Conservation (phyloP, 2,888 invertebrate genomes). For the Laothoe populi region DNA sequence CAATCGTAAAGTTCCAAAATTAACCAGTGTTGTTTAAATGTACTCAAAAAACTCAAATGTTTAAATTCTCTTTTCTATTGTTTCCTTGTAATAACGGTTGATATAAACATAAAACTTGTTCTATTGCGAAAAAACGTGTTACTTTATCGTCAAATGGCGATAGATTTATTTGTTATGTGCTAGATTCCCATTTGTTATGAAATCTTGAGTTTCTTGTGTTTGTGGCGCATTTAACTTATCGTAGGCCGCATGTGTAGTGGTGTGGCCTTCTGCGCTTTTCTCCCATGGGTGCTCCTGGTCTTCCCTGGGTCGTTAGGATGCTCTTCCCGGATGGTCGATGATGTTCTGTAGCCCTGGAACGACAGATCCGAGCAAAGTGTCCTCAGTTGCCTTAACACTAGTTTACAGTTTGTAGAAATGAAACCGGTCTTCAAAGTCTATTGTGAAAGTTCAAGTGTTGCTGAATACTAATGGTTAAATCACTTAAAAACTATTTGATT, state of each 20-base stretch:
- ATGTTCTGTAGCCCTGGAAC: slow-evolving; percentile 74
- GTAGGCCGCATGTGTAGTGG: slow-evolving; percentile 63
- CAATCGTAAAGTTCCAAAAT: slow-evolving; percentile 82
- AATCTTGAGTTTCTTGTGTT: slow-evolving; percentile 74
- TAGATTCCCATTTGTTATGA: slow-evolving; percentile 77
- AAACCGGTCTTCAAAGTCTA: slow-evolving; percentile 72
- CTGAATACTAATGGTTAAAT: slow-evolving; percentile 79
- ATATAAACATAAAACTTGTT: slow-evolving; percentile 86
- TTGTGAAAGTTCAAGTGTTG: slow-evolving; percentile 80
- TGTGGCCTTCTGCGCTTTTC: slow-evolving; percentile 60
- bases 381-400: slow-evolving; percentile 83
- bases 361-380: slow-evolving; percentile 77
- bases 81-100: slow-evolving; percentile 84
- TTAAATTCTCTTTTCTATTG: slow-evolving; percentile 85
- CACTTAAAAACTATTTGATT: slow-evolving; percentile 82
- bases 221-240: slow-evolving; percentile 81
- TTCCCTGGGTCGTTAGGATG: slow-evolving; percentile 59
- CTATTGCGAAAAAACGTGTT: slow-evolving; percentile 86
- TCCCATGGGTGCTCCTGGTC: slow-evolving; percentile 64
- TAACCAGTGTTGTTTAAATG: slow-evolving; percentile 85
- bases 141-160: slow-evolving; percentile 85
- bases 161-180: slow-evolving; percentile 71
- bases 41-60: slow-evolving; percentile 80
- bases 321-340: slow-evolving; percentile 79
- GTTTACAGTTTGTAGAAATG: slow-evolving; percentile 74